Evolutionary conservation across 64 coral and sea anemone species (phyloP), one percentile per base, ranked within the genome.

Genomic region (Anthopleura sola): DNA sequence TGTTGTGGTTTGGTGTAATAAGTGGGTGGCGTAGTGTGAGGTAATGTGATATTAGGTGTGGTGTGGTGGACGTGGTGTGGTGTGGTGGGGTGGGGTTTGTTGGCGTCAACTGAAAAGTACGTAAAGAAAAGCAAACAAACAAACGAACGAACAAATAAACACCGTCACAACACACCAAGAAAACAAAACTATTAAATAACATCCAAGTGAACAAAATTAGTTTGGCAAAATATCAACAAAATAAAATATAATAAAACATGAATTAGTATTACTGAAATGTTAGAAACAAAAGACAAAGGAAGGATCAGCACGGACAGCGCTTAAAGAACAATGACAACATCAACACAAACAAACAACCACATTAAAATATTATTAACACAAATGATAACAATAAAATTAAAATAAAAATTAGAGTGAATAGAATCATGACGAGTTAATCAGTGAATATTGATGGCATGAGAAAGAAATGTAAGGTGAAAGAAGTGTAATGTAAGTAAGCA

Each of bases 281-380:
- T n/a, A 66, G 55, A 14, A 56, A 56, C 16, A 1, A 56, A 56
- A 66, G 26, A n/a, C 24, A 62, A n/a, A 64, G n/a, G 60, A n/a
- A n/a, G 24, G 23, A 66, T 66, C 60, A 66, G 60, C 60, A 66
- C 60, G 60, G 60, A 66, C 60, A 66, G 60, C 60, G 60, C 60
- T 66, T n/a, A 66, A 23, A 66, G 60, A n/a, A 66, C 23, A 64
- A 64, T 23, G 9, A 66, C 60, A 66, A 29, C 60, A 66, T 1
- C 60, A 66, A 31, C 60, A 66, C 21, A 29, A n/a, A 64, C 23
- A 26, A 64, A 66, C 60, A 26, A 26, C 24, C 60, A 66, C 21
- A 23, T 0, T 28, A 66, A 66, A 66, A 66, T 29, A 9, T 24
- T 7, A 66, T 66, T 0, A 23, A 66, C 23, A 64, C n/a, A 26